Evolutionary conservation across 2,888 invertebrate genomes (phyloP), one percentile per base, ranked within the genome.

Genomic region (Lasioglossum pauxillum): DNA sequence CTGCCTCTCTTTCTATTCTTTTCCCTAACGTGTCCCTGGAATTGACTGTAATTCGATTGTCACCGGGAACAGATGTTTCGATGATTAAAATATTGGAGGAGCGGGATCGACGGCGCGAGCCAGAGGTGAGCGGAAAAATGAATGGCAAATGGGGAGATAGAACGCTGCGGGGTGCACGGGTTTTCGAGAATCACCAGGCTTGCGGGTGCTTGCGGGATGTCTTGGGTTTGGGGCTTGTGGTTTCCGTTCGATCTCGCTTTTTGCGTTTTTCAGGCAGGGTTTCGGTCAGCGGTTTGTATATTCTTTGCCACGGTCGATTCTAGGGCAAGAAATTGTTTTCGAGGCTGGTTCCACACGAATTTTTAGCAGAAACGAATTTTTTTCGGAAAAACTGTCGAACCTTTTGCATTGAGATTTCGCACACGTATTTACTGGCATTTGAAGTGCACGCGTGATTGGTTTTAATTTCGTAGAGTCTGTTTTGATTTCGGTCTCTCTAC

Each of bases 41-140:
- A 75, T 80, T 53, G 76, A 69, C 44, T 23, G 35, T 79, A 83
- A 85, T 72, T 83, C 72, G 67, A 85, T 85, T 79, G 83, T 83
- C 83, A 41, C 53, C 27, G 16, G 71, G 27, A 79, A 83, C 85
- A 85, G 85, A 85, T 85, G 85, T 83, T 76, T 76, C 46, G 46
- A 53, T 57, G 83, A 85, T 85, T 69, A 76, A 67, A 79, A 67
- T 41, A 49, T 60, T 19, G 49, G 69, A 35, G 57, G 67, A 12
- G 3, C 14, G 10, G 60, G 41, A 78, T 82, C 46, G 84, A 35
- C 23, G 60, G 49, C 46, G 31, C 73, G 46, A 41, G 35, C 44
- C 31, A 19, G 73, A 35, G 73, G 31, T 73, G 49, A 35, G 14
- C 31, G n/a, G 41, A 64, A 31, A 64, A 64, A 60, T 76, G 31